phyloP scores from a whole-genome alignment of 2,888 invertebrate species.

The Oeneis ivallda region DNA sequence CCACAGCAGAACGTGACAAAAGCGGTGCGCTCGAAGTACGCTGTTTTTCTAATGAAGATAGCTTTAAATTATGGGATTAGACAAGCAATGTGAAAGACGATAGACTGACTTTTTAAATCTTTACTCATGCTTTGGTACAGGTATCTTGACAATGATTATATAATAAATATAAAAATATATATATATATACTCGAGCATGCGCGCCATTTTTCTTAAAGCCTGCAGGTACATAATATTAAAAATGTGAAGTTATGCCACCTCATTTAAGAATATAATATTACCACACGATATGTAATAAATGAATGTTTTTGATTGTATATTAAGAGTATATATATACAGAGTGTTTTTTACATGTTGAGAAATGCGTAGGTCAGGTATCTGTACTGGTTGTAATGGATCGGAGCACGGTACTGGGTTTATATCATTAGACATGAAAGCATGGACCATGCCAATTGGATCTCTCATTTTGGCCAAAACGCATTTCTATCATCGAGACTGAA shows the following conservation, averaged over 20 bases:
- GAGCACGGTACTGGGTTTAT: conserved; percentile 57
- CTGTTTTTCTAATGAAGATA: conserved; percentile 66
- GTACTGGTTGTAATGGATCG: conserved; percentile 61
- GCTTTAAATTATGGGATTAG: conserved; percentile 75
- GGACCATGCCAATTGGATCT: conserved; percentile 69
- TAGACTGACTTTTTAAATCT: conserved; percentile 76
- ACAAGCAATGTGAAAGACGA: conserved; percentile 64
- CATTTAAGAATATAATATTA: conserved; percentile 21
- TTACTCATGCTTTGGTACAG: conserved; percentile 76
- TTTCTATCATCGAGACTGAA: conserved; percentile 80
- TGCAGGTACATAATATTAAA: conserved; percentile 10
- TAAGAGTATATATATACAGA: conserved; percentile 29
- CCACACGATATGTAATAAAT: conserved; percentile 26
- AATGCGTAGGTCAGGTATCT: conserved; percentile 56
- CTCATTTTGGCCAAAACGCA: conserved; percentile 79
- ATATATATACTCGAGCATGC: conserved; percentile 41
- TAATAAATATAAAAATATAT: conserved; percentile 45
- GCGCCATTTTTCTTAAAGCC: conserved; percentile 27
- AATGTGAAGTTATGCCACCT: conserved; percentile 23
- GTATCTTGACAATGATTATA: conserved; percentile 67
- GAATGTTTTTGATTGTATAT: conserved; percentile 32
- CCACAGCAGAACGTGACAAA: conserved; percentile 44
- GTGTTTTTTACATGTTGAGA: conserved; percentile 30
- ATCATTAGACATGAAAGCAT: conserved; percentile 50
- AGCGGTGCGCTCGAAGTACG: conserved; percentile 46